Evolutionary conservation across 2,888 invertebrate genomes (phyloP), one percentile per base, ranked within the genome.

Genomic region (Zeuzera pyrina): DNA sequence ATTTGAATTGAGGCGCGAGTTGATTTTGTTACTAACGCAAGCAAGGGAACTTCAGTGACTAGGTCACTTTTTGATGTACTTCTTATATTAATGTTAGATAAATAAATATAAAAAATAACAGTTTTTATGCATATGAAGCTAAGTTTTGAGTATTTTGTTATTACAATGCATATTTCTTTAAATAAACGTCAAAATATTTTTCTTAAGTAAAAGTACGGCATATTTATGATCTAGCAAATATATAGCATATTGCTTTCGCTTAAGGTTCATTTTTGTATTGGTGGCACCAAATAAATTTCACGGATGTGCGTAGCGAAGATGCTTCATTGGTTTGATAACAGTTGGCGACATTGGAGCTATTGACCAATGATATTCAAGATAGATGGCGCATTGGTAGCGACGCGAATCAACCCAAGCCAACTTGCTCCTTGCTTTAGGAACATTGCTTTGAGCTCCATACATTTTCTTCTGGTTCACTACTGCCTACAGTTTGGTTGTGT

Each of bases 381-480:
- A 81, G 84, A 64, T 69, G 83, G 70, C 83, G 81, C 76, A 68
- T 45, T 45, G 38, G 63, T 66, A 60, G 56, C 65, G 76, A 83
- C 81, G 81, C 81, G 74, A 74, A 64, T 51, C 73, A 69, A 67
- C 70, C 76, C 79, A 79, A 79, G 81, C 83, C 64, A 67, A 73
- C 79, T 77, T 66, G 72, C 64, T 61, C 71, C 79, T 78, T 67
- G 73, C 63, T 61, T 71, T 71, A 71, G 76, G 79, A 81, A 79
- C 76, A 69, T 83, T 76, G 70, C 78, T 78, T 78, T 71, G 78
- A 77, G 79, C 81, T 67, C 76, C 84, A 83, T 84, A 84, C 84
- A 84, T 81, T 84, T 79, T 77, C 83, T 83, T 84, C 79, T 77
- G 77, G 77, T 71, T 79, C 81, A 76, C 77, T 81, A 79, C 79